These are phyloP conservation scores for Aromia moschata DNA, from an alignment of 2,888 invertebrate species.

Conservation along the genomic window DNA sequence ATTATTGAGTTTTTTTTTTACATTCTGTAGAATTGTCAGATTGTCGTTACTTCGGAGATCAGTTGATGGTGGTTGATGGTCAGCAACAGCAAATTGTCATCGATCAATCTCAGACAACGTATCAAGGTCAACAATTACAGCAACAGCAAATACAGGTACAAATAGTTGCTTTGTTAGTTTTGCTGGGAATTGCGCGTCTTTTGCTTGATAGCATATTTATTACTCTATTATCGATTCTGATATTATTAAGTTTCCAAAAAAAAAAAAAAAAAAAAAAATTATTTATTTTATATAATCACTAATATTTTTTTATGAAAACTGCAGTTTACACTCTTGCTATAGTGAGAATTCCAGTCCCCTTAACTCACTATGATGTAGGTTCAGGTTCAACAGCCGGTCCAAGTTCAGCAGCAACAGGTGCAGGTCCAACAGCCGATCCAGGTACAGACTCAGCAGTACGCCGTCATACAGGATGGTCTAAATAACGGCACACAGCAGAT, in stretches of 20 bases:
- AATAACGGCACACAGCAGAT: conserved; percentile 35
- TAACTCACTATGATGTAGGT: too few species aligned
- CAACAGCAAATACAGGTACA: conserved; percentile 28
- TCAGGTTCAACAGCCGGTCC: conserved; percentile 12
- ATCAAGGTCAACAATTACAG: conserved; percentile 43
- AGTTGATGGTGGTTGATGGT: conserved; percentile 63
- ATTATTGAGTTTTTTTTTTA: conserved; percentile 9
- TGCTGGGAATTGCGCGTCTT: too few species aligned
- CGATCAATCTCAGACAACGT: conserved; percentile 53
- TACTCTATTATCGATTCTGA: too few species aligned
- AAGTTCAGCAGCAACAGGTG: conserved; percentile 22
- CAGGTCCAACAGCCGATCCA: conserved; percentile 6
- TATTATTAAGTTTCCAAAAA: too few species aligned
- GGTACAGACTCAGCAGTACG: conserved; percentile 30
- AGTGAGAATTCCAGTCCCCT: too few species aligned
- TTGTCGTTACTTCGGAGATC: conserved; percentile 54
- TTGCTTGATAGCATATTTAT: too few species aligned
- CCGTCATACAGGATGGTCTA: conserved; percentile 34
- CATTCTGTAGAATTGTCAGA: conserved; percentile 34
- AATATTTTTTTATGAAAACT: too few species aligned
- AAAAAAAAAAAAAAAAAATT: too few species aligned
- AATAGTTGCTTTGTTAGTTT: too few species aligned
- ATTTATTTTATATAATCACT: too few species aligned
- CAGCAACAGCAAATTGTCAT: conserved; percentile 61
- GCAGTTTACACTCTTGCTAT: too few species aligned